Evolutionary conservation across 2,888 invertebrate species (phyloP).

Genomic region (Coelinius sp.): DNA sequence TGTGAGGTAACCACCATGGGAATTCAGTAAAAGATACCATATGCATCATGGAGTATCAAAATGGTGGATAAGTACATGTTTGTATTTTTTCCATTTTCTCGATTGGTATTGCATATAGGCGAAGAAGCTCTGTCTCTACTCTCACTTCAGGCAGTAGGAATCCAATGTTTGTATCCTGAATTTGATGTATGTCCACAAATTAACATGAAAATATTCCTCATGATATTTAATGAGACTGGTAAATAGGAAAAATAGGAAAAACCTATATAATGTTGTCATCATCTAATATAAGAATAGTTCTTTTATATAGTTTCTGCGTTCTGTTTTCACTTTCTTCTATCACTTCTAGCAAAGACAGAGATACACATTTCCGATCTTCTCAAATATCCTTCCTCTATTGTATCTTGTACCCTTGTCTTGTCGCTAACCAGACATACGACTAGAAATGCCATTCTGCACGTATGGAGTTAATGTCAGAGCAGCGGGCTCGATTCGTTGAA

Average conservation of each 20-base stretch:
- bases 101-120: not conserved
- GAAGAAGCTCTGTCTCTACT: conserved; percentile 15
- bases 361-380: conserved; percentile 4
- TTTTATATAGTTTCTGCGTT: conserved; percentile 31
- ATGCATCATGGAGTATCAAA: not conserved
- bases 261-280: conserved; percentile 4
- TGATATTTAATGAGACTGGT: conserved; percentile 59
- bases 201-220: conserved; percentile 62
- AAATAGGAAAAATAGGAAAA: conserved; percentile 48
- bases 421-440: conserved; percentile 1
- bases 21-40: not conserved
- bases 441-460: conserved; percentile 25
- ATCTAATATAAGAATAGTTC: conserved; percentile 15
- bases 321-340: conserved; percentile 26
- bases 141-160: not conserved
- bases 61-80: not conserved
- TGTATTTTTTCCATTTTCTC: conserved; percentile 1
- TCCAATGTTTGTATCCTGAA: conserved; percentile 2
- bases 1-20: not conserved
- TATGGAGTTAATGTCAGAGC: conserved; percentile 11
- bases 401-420: conserved; percentile 20
- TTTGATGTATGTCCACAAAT: conserved; percentile 48
- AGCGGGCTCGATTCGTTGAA: conserved; percentile 28
- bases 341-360: not conserved
- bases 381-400: not conserved